Evolutionary conservation across 2,113 vertebrate species (phyloP).

Genomic region (Hypocryptadius cinnamomeus): DNA sequence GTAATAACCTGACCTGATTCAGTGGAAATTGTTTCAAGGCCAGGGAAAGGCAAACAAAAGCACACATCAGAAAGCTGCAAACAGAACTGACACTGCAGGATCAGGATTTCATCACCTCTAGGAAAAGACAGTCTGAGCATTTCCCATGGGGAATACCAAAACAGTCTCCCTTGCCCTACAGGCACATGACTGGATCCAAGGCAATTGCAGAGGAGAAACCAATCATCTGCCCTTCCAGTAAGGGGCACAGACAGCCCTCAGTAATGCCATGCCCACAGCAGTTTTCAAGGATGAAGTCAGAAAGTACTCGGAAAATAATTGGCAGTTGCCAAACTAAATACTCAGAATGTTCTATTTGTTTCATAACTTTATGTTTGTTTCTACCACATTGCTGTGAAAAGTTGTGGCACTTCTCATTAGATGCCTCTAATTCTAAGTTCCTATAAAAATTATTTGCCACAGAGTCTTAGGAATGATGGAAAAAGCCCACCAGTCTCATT

Average conservation of each 20-base stretch:
- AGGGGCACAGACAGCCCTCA: not conserved
- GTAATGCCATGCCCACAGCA: not conserved
- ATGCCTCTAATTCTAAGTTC: not conserved
- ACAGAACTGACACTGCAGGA: not conserved
- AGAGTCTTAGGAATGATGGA: not conserved
- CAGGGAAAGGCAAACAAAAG: not conserved
- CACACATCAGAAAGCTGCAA: not conserved
- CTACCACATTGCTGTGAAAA: not conserved
- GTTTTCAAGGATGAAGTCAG: not conserved
- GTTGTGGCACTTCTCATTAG: not conserved
- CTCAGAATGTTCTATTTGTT: not conserved
- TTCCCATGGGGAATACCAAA: not conserved
- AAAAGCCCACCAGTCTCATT: not conserved
- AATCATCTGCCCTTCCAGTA: not conserved
- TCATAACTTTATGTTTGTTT: not conserved
- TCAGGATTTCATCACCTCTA: not conserved
- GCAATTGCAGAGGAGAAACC: not conserved
- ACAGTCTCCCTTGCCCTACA: not conserved
- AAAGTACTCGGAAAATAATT: not conserved
- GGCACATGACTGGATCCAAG: not conserved
- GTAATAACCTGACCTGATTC: not conserved
- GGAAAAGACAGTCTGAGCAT: not conserved
- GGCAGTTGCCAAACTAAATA: not conserved
- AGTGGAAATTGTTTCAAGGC: not conserved
- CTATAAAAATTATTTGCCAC: not conserved